Evolutionary conservation across 1,140 invertebrate genomes (phyloP).

Genomic region (Laupala kohalensis): DNA sequence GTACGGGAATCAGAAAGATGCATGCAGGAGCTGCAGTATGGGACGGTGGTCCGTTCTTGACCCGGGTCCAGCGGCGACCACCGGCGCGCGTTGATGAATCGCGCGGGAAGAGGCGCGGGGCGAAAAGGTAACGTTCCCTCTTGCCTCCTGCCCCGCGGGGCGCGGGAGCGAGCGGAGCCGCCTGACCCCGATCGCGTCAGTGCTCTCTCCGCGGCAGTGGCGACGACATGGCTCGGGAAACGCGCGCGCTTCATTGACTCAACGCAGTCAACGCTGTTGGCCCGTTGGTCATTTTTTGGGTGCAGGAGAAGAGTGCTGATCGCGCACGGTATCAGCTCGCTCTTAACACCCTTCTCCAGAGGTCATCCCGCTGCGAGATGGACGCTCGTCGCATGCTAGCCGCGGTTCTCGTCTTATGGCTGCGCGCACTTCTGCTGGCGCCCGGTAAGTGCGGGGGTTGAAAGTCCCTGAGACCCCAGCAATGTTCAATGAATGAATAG

Average conservation of each 20-base stretch:
- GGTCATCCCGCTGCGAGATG: background rate
- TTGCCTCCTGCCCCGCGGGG: background rate
- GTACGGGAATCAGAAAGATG: too few species aligned
- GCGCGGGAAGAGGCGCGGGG: too few species aligned
- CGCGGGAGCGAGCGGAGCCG: slow-evolving; percentile 5
- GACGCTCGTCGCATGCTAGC: background rate
- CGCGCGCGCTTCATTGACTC: background rate
- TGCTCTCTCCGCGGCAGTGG: background rate
- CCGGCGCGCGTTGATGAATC: background rate
- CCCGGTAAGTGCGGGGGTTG: background rate
- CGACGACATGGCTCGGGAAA: background rate
- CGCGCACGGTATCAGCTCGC: too few species aligned
- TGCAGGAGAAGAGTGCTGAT: too few species aligned
- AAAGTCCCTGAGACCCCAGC: too few species aligned
- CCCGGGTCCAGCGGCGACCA: too few species aligned
- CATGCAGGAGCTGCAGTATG: too few species aligned
- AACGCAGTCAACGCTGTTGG: background rate
- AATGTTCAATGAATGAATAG: too few species aligned
- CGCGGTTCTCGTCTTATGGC: background rate
- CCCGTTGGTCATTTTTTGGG: too few species aligned
- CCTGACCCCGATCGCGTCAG: background rate
- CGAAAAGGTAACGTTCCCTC: background rate
- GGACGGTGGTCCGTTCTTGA: background rate
- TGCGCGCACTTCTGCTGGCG: background rate
- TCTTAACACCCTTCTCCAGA: background rate